Evolutionary conservation across 2,113 vertebrate genomes (phyloP), one percentile per base, ranked within the genome.

Genomic region (Probosciger aterrimus): DNA sequence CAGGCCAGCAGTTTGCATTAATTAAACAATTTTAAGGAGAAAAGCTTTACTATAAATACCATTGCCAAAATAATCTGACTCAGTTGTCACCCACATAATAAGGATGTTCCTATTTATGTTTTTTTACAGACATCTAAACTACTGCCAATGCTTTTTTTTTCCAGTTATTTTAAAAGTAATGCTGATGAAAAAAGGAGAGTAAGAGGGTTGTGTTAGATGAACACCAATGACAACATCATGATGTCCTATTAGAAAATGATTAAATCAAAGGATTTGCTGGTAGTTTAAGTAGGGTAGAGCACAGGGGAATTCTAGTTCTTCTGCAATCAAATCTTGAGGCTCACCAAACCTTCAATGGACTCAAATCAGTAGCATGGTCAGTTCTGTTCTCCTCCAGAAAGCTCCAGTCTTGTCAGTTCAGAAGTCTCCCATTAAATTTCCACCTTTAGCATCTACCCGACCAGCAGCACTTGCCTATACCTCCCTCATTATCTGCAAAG

Each of bases 31-130:
- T 91, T 88, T 94, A 84, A 84, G 35, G 17, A 86, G 37, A 65
- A 59, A 39, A 89, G 35, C 16, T 83, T 81, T 88, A 57, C 90
- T 93, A 90, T 84, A 93, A 96, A 96, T 78, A 96, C 47, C 57
- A 69, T 28, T 86, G 43, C 82, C 23, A 17, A 90, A 96, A 88
- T 81, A 87, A 78, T 83, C 79, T 55, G 49, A 86, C 67, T 92
- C 69, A 69, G 49, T 87, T 96, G 83, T 92, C 77, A 92, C 65
- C 35, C 86, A 86, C 62, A 60, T 79, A 95, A 95, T 81, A 63
- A 93, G 35, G 46, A 92, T 64, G 47, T 93, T 83, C 55, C 46
- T 94, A 80, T 91, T 94, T 95, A 68, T 84, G 69, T 8, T 70
- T 79, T 88, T 65, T 39, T 23, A 65, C 86, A 94, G 73, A 81